Base-by-base conservation (phyloP, 2,888 invertebrate genomes). In the Ophion slaviceki region DNA sequence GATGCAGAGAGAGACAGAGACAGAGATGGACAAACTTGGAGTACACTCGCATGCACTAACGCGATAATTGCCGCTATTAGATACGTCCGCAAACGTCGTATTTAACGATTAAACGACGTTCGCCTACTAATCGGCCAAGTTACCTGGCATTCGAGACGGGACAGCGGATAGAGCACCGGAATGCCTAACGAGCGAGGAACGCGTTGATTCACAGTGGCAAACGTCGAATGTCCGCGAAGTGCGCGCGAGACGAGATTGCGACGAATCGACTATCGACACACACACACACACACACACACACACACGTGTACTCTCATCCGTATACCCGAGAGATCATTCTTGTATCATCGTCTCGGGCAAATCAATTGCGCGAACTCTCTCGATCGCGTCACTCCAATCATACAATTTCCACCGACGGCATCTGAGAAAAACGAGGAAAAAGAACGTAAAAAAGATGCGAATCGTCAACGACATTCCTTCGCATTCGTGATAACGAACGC, bases 21-120 rank as follows among this genome's bases (percentile, higher is more conserved):
- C 76, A 24, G 11, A 32, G 66, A 64, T 32, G 11, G 70, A 62
- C 11, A 82, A 53, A 40, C 90, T 89, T 89, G 87, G 89, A 62
- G 89, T 92, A 91, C 90, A 91, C 82, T 80, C 76, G 81, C 82
- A 80, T 75, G 75, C 88, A 92, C 92, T 93, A 92, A 93, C 93
- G 92, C 91, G 93, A 92, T 93, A 93, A 93, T 93, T 93, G 92
- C 91, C 90, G 91, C 91, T 92, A 92, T 93, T 93, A 93, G 91
- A 59, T 62, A 86, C 83, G 90, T 88, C 89, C 89, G 89, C 90
- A 90, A 92, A 92, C 91, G 92, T 92, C 93, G 92, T 91, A 92
- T 93, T 93, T 92, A 93, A 92, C 92, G 87, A 90, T 89, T 92
- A 92, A 93, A 92, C 91, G 92, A 88, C 88, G 86, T 89, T 92